phyloP scores from a whole-genome alignment of 2,888 invertebrate genomes.

The Ecliptopera silaceata region DNA sequence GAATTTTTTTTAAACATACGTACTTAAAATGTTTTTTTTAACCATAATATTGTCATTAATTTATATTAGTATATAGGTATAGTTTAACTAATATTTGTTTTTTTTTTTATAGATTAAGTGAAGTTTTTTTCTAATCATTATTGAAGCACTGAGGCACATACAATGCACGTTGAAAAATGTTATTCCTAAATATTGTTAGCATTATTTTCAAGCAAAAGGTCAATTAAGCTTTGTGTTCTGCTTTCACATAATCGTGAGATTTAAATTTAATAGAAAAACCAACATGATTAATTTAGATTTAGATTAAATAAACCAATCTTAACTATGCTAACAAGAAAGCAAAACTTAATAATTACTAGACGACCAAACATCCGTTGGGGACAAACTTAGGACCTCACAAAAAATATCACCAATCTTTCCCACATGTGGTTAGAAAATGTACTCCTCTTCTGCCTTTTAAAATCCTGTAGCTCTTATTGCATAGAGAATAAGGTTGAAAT shows the following conservation, averaged over 20 bases:
- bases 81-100: no score
- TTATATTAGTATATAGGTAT: no score
- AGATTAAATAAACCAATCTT: slow-evolving; percentile 2
- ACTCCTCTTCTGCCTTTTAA: not conserved
- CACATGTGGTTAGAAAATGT: slow-evolving; percentile 44
- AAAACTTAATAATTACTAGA: slow-evolving; percentile 71
- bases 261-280: not conserved
- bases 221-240: no score
- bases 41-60: no score
- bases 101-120: no score
- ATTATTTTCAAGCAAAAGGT: no score
- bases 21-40: no score
- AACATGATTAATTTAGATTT: not conserved
- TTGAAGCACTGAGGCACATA: no score
- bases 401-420: slow-evolving; percentile 71
- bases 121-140: no score
- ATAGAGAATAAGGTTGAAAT: slow-evolving; percentile 6
- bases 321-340: slow-evolving; percentile 58
- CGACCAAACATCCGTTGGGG: slow-evolving; percentile 73
- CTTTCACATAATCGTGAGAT: not conserved
- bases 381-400: slow-evolving; percentile 59
- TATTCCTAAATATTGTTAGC: no score
- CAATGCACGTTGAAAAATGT: no score
- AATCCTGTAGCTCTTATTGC: not conserved
- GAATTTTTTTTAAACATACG: no score